Evolutionary conservation across 1,140 invertebrate genomes (phyloP).

Genomic region (Aphelenchoides fujianensis): DNA sequence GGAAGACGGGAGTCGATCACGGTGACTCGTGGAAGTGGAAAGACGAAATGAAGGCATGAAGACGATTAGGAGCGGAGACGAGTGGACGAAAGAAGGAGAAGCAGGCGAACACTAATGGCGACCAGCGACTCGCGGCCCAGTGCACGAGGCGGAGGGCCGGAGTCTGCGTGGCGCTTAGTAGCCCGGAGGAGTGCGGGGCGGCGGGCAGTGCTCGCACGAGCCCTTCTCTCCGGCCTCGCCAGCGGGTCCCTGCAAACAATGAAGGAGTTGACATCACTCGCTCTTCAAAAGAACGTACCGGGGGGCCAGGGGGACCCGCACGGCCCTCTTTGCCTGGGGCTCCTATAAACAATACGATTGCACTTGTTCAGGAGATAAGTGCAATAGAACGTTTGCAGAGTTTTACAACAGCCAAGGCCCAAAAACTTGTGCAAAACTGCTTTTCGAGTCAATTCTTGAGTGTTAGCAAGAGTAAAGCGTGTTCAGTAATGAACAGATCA

Average conservation of each 20-base stretch:
- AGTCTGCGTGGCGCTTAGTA: slow-evolving; percentile 39
- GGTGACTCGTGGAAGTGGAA: no score
- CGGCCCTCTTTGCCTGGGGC: no score
- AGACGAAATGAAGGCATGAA: no score
- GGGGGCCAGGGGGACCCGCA: slow-evolving; percentile 26
- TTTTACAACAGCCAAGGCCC: neutral
- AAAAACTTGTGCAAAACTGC: neutral
- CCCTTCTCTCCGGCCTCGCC: slow-evolving; percentile 60
- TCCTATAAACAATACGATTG: neutral
- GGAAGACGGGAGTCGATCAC: no score
- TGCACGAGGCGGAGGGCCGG: no score
- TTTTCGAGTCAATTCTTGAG: slow-evolving; percentile 13
- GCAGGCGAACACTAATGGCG: no score
- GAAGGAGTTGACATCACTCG: neutral
- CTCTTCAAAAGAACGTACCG: slow-evolving; percentile 19
- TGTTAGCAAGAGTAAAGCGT: no score
- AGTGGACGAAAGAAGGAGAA: no score
- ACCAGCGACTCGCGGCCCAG: no score
- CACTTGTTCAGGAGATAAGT: no score
- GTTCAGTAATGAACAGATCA: no score
- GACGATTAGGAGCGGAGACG: no score
- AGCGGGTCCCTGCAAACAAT: slow-evolving; percentile 42
- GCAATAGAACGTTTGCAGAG: neutral
- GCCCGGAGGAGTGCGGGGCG: slow-evolving; percentile 58
- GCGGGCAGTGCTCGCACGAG: slow-evolving; percentile 57